Evolutionary conservation across 2,797 vertebrate genomes (phyloP).

Genomic region (Anas georgica): DNA sequence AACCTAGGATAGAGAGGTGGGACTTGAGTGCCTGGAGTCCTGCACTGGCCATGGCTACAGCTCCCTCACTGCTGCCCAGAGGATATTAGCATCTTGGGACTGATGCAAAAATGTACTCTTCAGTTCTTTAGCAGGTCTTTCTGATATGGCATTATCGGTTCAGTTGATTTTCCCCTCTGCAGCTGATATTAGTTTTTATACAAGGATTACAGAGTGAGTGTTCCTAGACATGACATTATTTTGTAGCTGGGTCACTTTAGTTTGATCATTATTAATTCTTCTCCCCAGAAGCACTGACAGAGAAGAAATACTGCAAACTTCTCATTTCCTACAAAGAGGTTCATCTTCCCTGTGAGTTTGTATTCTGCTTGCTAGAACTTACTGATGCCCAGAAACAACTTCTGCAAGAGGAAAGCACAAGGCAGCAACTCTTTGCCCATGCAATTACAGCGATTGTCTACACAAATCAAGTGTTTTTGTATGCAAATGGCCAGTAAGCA

Average conservation of each 20-base stretch:
- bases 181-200: not conserved
- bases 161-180: not conserved
- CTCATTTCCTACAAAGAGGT: not conserved
- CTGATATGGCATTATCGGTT: not conserved
- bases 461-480: slow-evolving; percentile 55
- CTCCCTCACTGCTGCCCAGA: not conserved
- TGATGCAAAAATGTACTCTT: too few species aligned
- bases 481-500: slow-evolving; percentile 44
- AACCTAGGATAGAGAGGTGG: not conserved
- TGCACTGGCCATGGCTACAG: not conserved
- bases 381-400: not conserved
- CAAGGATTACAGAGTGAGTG: not conserved
- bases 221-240: not conserved
- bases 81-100: accelerated
- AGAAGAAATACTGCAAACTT: not conserved
- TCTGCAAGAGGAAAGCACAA: slow-evolving; percentile 14
- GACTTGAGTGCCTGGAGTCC: not conserved
- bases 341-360: not conserved
- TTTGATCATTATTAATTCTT: not conserved
- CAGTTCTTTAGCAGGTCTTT: not conserved
- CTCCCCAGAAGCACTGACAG: not conserved
- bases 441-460: slow-evolving; percentile 59
- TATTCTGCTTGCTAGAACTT: not conserved
- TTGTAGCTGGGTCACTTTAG: not conserved
- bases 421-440: slow-evolving; percentile 20